phyloP scores from a whole-genome alignment of 2,888 invertebrate genomes.

The Heliconius sara region DNA sequence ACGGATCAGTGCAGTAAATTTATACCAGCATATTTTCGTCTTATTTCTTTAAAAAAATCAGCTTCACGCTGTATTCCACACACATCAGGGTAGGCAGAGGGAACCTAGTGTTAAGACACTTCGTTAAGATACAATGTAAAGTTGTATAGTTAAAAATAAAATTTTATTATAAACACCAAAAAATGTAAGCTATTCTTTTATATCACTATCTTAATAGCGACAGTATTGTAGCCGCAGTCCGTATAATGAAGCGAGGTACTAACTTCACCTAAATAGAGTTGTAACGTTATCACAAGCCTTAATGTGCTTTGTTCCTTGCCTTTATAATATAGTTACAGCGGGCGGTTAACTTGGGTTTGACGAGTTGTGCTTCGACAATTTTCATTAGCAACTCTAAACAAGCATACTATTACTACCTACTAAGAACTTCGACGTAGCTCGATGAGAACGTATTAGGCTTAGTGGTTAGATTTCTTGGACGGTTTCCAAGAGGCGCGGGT shows the following conservation, averaged over 20 bases:
- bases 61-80: too few relatives aligned
- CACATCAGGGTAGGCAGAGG: too few relatives aligned
- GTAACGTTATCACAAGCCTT: slow-evolving; percentile 9
- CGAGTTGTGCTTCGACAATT: not conserved
- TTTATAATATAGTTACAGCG: not conserved
- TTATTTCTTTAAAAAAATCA: too few relatives aligned
- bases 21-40: too few relatives aligned
- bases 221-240: not conserved
- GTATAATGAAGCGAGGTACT: not conserved
- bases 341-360: not conserved
- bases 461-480: too few relatives aligned
- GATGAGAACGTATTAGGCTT: too few relatives aligned
- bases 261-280: not conserved
- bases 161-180: not conserved
- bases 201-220: not conserved
- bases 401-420: too few relatives aligned
- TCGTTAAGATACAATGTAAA: too few relatives aligned
- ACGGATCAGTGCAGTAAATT: too few relatives aligned
- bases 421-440: too few relatives aligned
- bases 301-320: slow-evolving; percentile 5
- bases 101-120: too few relatives aligned
- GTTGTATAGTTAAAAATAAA: not conserved
- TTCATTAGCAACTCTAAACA: not conserved
- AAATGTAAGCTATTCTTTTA: not conserved
- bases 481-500: too few relatives aligned